Conservation (phyloP, 30 jellyfish, hydroid and myxozoan genomes). For the Chrysaora quinquecirrha region DNA sequence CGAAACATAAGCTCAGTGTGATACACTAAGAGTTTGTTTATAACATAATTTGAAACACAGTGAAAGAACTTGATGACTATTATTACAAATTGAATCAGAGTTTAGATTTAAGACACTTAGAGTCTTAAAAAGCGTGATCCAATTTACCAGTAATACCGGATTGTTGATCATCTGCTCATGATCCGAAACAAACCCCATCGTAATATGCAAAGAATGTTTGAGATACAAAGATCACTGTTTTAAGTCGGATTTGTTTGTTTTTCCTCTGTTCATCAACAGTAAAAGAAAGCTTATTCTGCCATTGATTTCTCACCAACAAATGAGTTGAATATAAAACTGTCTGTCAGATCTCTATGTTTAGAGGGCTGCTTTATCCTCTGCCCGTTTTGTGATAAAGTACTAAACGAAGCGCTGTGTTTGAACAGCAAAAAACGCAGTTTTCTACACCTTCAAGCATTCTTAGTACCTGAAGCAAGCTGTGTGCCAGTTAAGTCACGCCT, state of each 20-base stretch:
- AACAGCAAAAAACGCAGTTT: no score
- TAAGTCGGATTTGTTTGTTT: background rate
- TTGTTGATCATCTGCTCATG: background rate
- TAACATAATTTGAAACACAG: conserved; percentile 1
- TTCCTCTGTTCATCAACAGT: background rate
- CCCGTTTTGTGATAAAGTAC: no score
- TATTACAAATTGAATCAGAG: background rate
- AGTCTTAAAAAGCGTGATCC: background rate
- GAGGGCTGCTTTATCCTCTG: no score
- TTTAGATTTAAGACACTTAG: background rate
- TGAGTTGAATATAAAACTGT: no score
- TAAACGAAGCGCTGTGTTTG: no score
- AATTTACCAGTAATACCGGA: background rate
- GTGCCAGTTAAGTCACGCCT: no score
- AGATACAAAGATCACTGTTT: background rate
- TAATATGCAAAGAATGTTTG: background rate
- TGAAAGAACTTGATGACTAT: background rate
- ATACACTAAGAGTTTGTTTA: background rate
- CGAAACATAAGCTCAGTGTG: background rate
- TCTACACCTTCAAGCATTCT: no score
- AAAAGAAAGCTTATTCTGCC: no score
- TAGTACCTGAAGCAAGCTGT: no score
- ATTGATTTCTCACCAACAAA: no score
- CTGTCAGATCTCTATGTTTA: no score
- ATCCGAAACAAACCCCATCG: background rate